Evolutionary conservation across 2,797 vertebrate genomes (phyloP).

Genomic region (Pantherophis vulpinus): DNA sequence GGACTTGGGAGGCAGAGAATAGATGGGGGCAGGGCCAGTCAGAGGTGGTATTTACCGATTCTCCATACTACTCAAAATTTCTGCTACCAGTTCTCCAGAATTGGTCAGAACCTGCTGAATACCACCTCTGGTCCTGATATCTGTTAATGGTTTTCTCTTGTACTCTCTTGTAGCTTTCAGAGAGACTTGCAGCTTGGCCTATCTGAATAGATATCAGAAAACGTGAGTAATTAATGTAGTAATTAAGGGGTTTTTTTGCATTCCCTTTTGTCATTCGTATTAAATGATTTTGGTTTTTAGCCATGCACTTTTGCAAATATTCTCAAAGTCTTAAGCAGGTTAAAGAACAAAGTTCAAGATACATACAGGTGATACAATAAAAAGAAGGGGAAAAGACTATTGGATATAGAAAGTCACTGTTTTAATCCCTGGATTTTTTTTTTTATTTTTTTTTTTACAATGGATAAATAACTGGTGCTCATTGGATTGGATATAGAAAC

Average conservation of each 20-base stretch:
- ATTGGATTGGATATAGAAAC: neutral
- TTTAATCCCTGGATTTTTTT: neutral
- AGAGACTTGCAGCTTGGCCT: neutral
- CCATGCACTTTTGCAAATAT: neutral
- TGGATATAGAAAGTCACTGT: neutral
- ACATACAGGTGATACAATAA: neutral
- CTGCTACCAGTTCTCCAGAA: too few relatives aligned
- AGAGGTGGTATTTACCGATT: too few relatives aligned
- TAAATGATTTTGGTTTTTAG: slow-evolving; percentile 62
- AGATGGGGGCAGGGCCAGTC: too few relatives aligned
- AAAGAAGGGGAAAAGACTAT: neutral
- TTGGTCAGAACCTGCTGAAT: too few relatives aligned
- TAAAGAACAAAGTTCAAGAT: neutral
- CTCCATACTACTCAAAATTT: too few relatives aligned
- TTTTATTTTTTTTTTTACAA: neutral
- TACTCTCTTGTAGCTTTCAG: neutral
- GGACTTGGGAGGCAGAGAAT: too few relatives aligned
- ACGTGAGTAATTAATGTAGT: slow-evolving; percentile 50
- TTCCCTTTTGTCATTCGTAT: slow-evolving; percentile 66
- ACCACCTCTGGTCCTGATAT: neutral
- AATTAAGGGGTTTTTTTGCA: slow-evolving; percentile 63
- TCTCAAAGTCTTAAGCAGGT: neutral
- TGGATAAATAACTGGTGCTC: neutral
- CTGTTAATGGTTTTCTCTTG: accelerated
- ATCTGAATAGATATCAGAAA: slow-evolving; percentile 12